Percentiles rank a stretch among this genome's conserved stretches.
Conservation (phyloP, 2,797 vertebrate species). For the Karalla daura region DNA sequence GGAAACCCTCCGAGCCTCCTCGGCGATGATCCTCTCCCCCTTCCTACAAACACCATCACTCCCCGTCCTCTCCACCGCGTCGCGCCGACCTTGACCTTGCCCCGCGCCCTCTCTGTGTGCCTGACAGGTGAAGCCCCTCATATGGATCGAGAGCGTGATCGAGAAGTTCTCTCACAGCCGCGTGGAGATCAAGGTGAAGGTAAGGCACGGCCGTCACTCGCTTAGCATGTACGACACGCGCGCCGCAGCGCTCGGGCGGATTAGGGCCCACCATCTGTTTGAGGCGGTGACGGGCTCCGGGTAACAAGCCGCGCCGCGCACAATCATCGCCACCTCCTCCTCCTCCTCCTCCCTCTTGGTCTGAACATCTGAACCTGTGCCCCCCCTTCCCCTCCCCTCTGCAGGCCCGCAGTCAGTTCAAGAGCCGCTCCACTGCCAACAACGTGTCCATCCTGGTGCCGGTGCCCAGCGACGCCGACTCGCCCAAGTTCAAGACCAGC, state of each 20-base stretch:
- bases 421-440: constrained; percentile 87
- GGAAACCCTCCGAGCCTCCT: not conserved
- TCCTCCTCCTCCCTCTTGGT: too few species aligned
- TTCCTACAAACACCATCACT: constrained; percentile 26
- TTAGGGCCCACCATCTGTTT: constrained; percentile 49
- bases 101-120: constrained; percentile 26
- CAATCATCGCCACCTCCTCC: constrained; percentile 19
- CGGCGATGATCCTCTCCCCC: constrained; percentile 12
- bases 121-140: constrained; percentile 87
- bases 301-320: constrained; percentile 24
- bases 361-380: constrained; percentile 41
- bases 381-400: constrained; percentile 39
- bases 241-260: constrained; percentile 33
- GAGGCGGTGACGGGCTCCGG: constrained; percentile 13
- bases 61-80: constrained; percentile 23
- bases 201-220: constrained; percentile 58
- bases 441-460: constrained; percentile 87
- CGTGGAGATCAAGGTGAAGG: constrained; percentile 90
- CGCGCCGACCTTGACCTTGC: constrained; percentile 60
- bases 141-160: constrained; percentile 89
- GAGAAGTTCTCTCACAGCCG: constrained; percentile 89
- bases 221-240: constrained; percentile 49
- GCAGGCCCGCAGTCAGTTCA: constrained; percentile 88
- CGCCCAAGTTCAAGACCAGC: constrained; percentile 88
- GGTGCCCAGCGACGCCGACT: constrained; percentile 88